Evolutionary conservation across 2,888 invertebrate genomes (phyloP), one percentile per base, ranked within the genome.

Genomic region (Leucania comma): DNA sequence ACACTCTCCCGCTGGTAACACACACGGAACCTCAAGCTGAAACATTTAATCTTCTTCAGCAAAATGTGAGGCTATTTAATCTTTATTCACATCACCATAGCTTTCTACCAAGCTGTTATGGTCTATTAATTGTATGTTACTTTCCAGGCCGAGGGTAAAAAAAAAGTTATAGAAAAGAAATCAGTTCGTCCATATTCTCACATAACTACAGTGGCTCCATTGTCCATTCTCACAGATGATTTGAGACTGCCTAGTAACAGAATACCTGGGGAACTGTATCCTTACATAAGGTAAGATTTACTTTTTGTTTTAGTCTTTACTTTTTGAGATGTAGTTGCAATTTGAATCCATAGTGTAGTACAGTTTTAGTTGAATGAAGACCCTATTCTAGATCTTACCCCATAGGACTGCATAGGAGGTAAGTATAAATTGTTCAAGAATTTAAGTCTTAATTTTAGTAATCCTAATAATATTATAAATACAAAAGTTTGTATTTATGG

Each of bases 141-240:
- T 93, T 92, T 68, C 53, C 86, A 95, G 94, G 80, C 66, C 61
- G 88, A 87, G 20, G 87, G 82, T 26, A 84, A 83, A 62, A 87
- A 78, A 35, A 87, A 78, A 35, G 75, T 82, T 46, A 60, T 74
- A 38, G 68, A 83, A 59, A 63, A 80, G 5, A 86, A 84, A 51
- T 78, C 80, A 70, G 71, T 93, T 1, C 96, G 93, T 71, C 97
- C 98, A n/a, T 97, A 97, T 59, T 96, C 98, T 0, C 99, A 99
- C 91, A 96, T 99, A 75, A 97, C 97, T 82, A 97, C 97, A 46
- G 96, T 96, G 84, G 97, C 98, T 59, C 97, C 97, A 65, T 94
- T 99, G 68, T 97, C 97, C n/a, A 97, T 99, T 88, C 96, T 99
- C 87, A 97, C 97, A 3, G 98, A 98, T 89, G 90, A 96, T 46